Base-by-base conservation (phyloP, 2,113 vertebrate genomes). In the Chroicocephalus ridibundus region DNA sequence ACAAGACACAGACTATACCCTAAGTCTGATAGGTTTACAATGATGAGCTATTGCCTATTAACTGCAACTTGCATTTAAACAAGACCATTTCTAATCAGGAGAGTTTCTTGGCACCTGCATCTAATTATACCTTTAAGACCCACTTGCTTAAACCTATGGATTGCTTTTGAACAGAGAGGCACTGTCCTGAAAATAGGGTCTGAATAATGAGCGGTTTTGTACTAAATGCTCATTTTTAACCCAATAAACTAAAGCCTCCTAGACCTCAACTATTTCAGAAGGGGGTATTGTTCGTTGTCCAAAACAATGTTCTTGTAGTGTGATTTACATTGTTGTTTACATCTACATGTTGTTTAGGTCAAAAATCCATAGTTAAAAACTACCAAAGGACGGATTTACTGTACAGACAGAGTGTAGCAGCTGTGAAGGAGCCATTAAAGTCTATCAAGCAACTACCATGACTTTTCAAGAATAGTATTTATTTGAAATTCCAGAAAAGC, bases 381-480 rank as follows among this genome's bases (percentile, higher is more conserved):
- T 85, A 70, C 47, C 38, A 40, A 77, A 90, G 87, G 72, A 13
- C 54, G 93, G 64, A 84, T 92, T 92, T 94, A 82, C 74, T 60
- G 69, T 85, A 34, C 70, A 54, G 76, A 82, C 90, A 93, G 20
- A 62, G 79, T 64, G 54, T 55, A 96, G 91, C 91, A 96, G 68
- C 95, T 91, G 75, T 87, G 49, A 96, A 96, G 90, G 82, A 81
- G 32, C 42, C 80, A 71, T 83, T 95, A 62, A 88, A 83, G 47
- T 90, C 94, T 90, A 68, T 26, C 60, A 70, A 90, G 86, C 79
- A 95, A 94, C 94, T 95, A 75, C 87, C 44, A 83, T 74, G 79
- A 90, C 61, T 92, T 94, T 72, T 95, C 61, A 87, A 93, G 87
- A 93, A 25, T 61, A 90, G 69, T 54, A 57, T 95, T 97, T 95